Base-by-base conservation (phyloP, 2,797 vertebrate genomes). In the Adelosebastes latens region DNA sequence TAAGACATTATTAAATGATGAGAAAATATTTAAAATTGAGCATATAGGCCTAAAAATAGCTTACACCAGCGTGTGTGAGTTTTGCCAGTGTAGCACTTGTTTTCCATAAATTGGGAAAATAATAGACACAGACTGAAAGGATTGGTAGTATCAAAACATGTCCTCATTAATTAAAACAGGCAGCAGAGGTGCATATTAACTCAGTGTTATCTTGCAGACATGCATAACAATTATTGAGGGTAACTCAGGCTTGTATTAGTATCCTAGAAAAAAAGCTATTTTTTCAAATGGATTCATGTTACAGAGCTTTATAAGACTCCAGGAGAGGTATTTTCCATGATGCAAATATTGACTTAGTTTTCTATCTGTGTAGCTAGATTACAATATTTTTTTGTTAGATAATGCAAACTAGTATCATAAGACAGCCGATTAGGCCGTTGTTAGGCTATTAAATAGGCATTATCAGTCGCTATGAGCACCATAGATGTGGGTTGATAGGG, bases 201-300 rank as follows among this genome's bases (percentile, higher is more conserved):
- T 78, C 75, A 85, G 75, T 72, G 56, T 85, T 86, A 86, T 81
- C 71, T 79, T 58, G 59, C n/a, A 46, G 68, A 88, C 83, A 67
- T 82, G 80, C 61, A 82, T 86, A 82, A 79, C 42, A 89, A 79
- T 91, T 83, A 49, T 79, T 69, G 67, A 81, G 75, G 69, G 56
- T 73, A 92, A 89, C 92, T 93, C 90, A 94, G 92, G 90, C 87
- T 91, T 85, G 64, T 81, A 72, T 82, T 89, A 80, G 66, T 70
- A 68, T 82, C 74, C 72, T 77, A 84, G 79, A 68, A 74, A 68
- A 74, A 76, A 2, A 14, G 5, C 24, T 31, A 29, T 86, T 88
- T 88, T 72, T 90, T 83, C 59, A 62, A 53, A 87, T 82, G 83
- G 87, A 87, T 80, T 88, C 68, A 59, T 70, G 76, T 84, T 71